Evolutionary conservation across 2,888 invertebrate genomes (phyloP), one percentile per base, ranked within the genome.

Genomic region (Corythucha ciliata): DNA sequence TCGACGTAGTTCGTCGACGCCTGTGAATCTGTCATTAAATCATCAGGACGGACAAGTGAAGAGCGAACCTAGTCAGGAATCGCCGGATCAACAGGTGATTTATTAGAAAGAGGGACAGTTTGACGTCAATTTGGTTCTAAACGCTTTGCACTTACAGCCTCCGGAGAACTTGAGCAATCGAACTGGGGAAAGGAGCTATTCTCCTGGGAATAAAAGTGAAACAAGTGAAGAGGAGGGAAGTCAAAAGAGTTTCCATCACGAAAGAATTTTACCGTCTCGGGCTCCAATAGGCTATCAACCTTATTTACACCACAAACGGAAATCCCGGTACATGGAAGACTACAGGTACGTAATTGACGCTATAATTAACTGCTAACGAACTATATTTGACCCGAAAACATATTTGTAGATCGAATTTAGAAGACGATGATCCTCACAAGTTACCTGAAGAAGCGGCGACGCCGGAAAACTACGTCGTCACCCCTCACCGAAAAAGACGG

Each of bases 401-500:
- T 41, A 7, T 8, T 8, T 37, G 12, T 37, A 12, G 8, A 8
- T 12, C n/a, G 8, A 48, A 55, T 40, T 51, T 57, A 32, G 59
- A 59, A 44, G 62, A 58, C 24, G 61, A 62, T 10, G 62, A 63
- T 27, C 56, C 53, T 22, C 56, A 60, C 16, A 61, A 61, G 29
- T 49, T 81, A 29, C 79, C 81, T 14, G 83, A 83, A 58, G 80
- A 82, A 60, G 69, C 81, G 50, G 81, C 83, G 52, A 83, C 85
- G 0, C 76, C 77, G 44, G 85, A 85, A 67, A 83, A 83, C 63
- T 88, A 87, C 64, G 86, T 88, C 34, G 88, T 89, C 20, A 88
- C 87, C 26, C 88, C 88, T 10, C 87, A 88, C 70, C 73, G 88
- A 61, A 89, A 88, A 70, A 74, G 88, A 66, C 74, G 87, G 66